Conservation (phyloP, 2,888 invertebrate species). For the Plebejus anna region DNA sequence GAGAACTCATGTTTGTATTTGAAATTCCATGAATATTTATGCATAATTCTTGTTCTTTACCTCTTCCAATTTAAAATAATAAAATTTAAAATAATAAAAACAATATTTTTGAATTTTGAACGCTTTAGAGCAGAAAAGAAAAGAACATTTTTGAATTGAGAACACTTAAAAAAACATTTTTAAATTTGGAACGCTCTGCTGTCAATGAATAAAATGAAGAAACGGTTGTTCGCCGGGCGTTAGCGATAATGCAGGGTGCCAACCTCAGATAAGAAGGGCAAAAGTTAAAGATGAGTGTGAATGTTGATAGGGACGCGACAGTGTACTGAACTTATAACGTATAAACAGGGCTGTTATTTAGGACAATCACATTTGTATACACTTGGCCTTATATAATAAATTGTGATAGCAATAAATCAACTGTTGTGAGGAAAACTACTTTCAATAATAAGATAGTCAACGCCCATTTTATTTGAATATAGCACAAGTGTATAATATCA, state of each 20-base stretch:
- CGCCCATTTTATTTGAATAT: background rate
- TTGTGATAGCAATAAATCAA: constrained; percentile 28
- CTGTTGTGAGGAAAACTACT: constrained; percentile 2
- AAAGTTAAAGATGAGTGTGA: constrained; percentile 66
- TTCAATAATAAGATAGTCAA: background rate
- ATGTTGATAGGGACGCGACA: constrained; percentile 59
- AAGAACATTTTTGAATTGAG: background rate
- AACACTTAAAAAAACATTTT: constrained; percentile 32
- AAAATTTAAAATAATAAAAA: background rate
- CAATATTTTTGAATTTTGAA: background rate
- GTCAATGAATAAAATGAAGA: constrained; percentile 60
- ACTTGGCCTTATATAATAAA: constrained; percentile 41
- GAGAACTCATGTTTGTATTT: background rate
- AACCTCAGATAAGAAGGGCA: constrained; percentile 63
- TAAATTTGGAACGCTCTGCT: constrained; percentile 37
- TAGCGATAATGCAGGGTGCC: constrained; percentile 65
- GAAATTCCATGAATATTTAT: constrained; percentile 3
- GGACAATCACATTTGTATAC: constrained; percentile 37
- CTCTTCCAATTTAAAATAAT: background rate
- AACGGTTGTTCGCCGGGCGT: constrained; percentile 56
- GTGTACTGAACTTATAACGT: constrained; percentile 64
- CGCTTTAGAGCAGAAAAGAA: background rate
- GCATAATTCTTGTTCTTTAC: background rate
- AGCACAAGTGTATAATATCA: background rate
- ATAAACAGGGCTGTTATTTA: constrained; percentile 55